These are phyloP conservation scores for Hystrix brachyura DNA, from an alignment of 2,113 vertebrate genomes.

Conservation along the genomic window DNA sequence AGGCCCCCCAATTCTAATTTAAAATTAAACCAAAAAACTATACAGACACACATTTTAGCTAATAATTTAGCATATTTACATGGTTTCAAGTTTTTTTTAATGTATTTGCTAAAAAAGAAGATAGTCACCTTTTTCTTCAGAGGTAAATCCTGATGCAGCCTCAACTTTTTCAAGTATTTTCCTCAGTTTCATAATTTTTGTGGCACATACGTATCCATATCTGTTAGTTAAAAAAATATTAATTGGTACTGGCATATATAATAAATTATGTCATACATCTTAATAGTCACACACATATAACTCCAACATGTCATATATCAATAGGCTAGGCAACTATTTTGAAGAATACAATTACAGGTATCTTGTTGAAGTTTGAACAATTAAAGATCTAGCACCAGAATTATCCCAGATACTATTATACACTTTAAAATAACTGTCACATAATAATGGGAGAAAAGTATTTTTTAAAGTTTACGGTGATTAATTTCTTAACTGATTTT, in stretches of 20 bases:
- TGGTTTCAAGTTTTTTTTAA: neutral
- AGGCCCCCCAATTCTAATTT: neutral
- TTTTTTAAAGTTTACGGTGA: neutral
- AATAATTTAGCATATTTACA: neutral
- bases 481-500: slow-evolving; percentile 32
- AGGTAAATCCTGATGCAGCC: slow-evolving; percentile 99
- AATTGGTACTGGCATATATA: slow-evolving; percentile 16
- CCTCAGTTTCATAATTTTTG: slow-evolving; percentile 99
- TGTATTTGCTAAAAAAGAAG: neutral
- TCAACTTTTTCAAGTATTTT: slow-evolving; percentile 99
- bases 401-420: neutral
- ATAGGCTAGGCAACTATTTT: slow-evolving; percentile 2
- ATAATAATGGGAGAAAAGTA: neutral
- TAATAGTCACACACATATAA: slow-evolving; percentile 13
- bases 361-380: slow-evolving; percentile 44
- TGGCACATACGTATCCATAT: slow-evolving; percentile 98
- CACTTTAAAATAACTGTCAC: neutral
- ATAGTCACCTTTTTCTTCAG: slow-evolving; percentile 96
- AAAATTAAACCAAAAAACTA: neutral
- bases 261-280: neutral
- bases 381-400: slow-evolving; percentile 25
- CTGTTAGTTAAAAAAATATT: slow-evolving; percentile 86
- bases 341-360: neutral
- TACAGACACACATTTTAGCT: neutral
- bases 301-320: neutral